Percentiles rank a stretch among this genome's conserved stretches.
phyloP scores from a whole-genome alignment of 2,797 vertebrate genomes.

The Megaceryle alcyon region DNA sequence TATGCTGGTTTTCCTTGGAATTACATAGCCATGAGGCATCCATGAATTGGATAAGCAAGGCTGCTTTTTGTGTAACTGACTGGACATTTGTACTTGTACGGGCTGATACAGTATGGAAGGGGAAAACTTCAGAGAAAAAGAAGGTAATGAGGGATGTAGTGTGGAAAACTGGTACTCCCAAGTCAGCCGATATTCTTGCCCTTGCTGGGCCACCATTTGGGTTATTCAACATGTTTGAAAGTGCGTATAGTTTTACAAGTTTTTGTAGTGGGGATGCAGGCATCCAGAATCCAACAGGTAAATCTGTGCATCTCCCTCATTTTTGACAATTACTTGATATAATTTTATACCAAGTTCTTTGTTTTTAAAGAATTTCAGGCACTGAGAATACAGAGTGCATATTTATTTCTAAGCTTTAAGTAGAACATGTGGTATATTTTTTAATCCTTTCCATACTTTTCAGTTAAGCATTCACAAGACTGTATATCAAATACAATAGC shows the following conservation, averaged over 20 bases:
- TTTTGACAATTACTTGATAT: slow-evolving; percentile 76
- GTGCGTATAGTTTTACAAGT: slow-evolving; percentile 45
- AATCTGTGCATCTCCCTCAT: slow-evolving; percentile 70
- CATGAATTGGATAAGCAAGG: slow-evolving; percentile 41
- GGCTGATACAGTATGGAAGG: background rate
- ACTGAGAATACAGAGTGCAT: slow-evolving; percentile 46
- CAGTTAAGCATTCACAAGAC: slow-evolving; percentile 31
- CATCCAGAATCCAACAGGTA: slow-evolving; percentile 72
- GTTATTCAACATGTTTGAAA: slow-evolving; percentile 54
- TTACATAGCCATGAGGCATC: slow-evolving; percentile 16
- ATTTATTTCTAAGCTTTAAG: slow-evolving; percentile 77
- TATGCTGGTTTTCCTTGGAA: slow-evolving; percentile 18
- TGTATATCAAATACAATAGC: slow-evolving; percentile 14
- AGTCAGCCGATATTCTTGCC: slow-evolving; percentile 41
- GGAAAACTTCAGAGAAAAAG: background rate
- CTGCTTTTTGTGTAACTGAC: slow-evolving; percentile 41
- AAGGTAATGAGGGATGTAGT: background rate
- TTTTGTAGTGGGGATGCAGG: slow-evolving; percentile 79
- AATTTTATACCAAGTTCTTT: slow-evolving; percentile 78
- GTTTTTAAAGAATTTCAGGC: slow-evolving; percentile 77
- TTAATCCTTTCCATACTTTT: slow-evolving; percentile 73
- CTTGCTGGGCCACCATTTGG: slow-evolving; percentile 17
- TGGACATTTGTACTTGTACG: slow-evolving; percentile 26
- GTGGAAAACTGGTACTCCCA: slow-evolving; percentile 17
- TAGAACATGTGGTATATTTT: slow-evolving; percentile 70